Conservation (phyloP, 2,888 invertebrate species). For the Parnassius mnemosyne region DNA sequence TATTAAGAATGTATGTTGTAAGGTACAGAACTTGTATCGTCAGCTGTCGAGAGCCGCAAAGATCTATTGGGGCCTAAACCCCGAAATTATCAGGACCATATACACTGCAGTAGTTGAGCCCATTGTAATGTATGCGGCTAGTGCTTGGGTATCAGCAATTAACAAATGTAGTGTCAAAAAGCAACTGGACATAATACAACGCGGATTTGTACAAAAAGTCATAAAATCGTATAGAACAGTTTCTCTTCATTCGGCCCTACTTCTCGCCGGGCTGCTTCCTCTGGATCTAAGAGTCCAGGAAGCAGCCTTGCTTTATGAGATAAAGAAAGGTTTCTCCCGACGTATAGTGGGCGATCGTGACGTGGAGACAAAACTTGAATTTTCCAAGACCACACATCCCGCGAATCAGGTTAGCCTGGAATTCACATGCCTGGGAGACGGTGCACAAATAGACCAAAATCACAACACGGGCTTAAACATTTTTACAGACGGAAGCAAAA, state of each 20-base stretch:
- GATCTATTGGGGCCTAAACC: too few relatives aligned
- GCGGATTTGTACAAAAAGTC: constrained; percentile 27
- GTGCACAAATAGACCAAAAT: too few relatives aligned
- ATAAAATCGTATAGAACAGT: constrained; percentile 24
- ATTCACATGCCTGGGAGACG: neutral
- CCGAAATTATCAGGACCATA: too few relatives aligned
- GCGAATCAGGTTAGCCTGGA: neutral
- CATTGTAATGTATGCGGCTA: too few relatives aligned
- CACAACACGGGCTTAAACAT: too few relatives aligned
- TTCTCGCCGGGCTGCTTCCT: constrained; percentile 6
- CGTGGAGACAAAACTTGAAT: neutral
- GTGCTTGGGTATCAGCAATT: too few relatives aligned
- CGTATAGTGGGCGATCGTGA: constrained; percentile 1
- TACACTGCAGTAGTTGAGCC: too few relatives aligned
- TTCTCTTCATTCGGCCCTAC: constrained; percentile 27
- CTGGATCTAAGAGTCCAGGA: too few relatives aligned
- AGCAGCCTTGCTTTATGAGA: too few relatives aligned
- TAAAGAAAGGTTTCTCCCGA: constrained; percentile 18
- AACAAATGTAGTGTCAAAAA: too few relatives aligned
- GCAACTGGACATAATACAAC: constrained; percentile 4
- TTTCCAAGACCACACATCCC: neutral
- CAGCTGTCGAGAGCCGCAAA: neutral
- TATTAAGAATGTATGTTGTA: neutral
- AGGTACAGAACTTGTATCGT: neutral
- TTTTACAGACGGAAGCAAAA: too few relatives aligned